Evolutionary conservation across 2,797 vertebrate species (phyloP).

Genomic region (Falco peregrinus): DNA sequence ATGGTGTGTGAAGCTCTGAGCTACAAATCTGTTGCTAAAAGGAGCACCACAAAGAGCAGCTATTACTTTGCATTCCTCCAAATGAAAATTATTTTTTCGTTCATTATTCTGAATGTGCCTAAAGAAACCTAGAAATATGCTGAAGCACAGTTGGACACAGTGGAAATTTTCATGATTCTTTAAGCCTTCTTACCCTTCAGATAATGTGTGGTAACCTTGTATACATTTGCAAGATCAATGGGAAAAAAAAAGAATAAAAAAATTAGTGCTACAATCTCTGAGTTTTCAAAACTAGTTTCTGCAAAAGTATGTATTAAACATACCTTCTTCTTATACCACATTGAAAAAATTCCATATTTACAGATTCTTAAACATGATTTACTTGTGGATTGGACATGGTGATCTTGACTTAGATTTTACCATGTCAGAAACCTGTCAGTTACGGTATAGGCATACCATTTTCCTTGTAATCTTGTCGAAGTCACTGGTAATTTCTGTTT

Average conservation of each 20-base stretch:
- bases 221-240: not conserved
- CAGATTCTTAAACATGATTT: not conserved
- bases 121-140: not conserved
- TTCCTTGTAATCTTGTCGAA: not conserved
- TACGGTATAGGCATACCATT: not conserved
- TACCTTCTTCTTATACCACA: accelerated
- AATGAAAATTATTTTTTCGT: not conserved
- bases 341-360: not conserved
- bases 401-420: not conserved
- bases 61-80: not conserved
- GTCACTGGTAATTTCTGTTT: not conserved
- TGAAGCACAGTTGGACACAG: not conserved
- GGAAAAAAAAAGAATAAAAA: not conserved
- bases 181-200: not conserved
- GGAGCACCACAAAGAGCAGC: accelerated
- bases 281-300: not conserved
- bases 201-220: not conserved
- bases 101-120: not conserved
- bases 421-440: not conserved
- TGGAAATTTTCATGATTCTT: not conserved
- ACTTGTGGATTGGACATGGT: accelerated
- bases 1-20: not conserved
- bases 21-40: not conserved
- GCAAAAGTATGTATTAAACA: not conserved
- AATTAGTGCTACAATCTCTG: not conserved